Conservation (phyloP, 2,113 vertebrate genomes). For the Sturnus vulgaris region DNA sequence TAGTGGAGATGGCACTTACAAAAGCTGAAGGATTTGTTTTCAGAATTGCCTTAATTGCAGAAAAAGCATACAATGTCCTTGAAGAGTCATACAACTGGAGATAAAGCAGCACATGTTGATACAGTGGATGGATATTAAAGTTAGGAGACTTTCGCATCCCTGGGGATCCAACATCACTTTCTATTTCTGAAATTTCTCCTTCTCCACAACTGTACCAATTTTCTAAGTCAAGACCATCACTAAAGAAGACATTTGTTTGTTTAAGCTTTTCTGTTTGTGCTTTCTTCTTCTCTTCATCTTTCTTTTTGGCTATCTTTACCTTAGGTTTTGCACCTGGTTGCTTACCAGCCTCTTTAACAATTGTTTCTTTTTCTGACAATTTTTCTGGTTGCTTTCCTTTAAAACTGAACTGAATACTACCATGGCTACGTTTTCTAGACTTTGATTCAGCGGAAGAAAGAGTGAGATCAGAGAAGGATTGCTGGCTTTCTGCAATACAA, state of each 20-base stretch:
- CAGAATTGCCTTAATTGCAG: constrained; percentile 91
- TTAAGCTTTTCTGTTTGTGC: constrained; percentile 82
- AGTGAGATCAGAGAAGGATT: constrained; percentile 72
- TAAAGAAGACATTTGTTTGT: constrained; percentile 90
- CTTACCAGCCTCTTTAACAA: constrained; percentile 77
- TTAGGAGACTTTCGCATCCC: constrained; percentile 78
- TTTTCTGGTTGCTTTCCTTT: constrained; percentile 91
- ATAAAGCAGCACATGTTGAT: constrained; percentile 96
- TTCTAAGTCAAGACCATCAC: constrained; percentile 94
- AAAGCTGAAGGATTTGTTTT: constrained; percentile 89
- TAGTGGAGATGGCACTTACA: constrained; percentile 96
- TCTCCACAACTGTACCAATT: constrained; percentile 99
- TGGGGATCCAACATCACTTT: constrained; percentile 92
- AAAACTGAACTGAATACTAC: constrained; percentile 92
- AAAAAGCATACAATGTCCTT: constrained; percentile 91
- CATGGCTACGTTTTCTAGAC: constrained; percentile 87
- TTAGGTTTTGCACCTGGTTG: constrained; percentile 93
- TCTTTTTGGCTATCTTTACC: constrained; percentile 87
- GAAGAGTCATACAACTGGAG: constrained; percentile 96
- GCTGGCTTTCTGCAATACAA: constrained; percentile 84
- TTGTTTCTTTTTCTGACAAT: constrained; percentile 84
- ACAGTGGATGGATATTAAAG: constrained; percentile 94
- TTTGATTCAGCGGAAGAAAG: constrained; percentile 74
- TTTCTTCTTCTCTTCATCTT: constrained; percentile 90
- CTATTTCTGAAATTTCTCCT: constrained; percentile 97